Evolutionary conservation across 2,797 vertebrate species (phyloP).

Genomic region (Moxostoma hubbsi): DNA sequence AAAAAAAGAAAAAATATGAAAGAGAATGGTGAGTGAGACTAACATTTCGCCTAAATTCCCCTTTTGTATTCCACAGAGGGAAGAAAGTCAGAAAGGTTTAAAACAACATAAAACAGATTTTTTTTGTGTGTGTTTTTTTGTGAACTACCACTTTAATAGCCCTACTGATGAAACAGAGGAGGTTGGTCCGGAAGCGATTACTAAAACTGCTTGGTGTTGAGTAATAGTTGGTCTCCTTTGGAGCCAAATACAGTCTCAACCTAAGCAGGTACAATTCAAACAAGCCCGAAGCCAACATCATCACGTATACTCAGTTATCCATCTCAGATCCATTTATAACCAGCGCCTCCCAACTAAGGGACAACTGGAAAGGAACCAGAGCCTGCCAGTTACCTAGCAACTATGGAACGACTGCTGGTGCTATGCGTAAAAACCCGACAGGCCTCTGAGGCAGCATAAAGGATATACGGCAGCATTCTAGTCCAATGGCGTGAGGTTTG

Average conservation of each 20-base stretch:
- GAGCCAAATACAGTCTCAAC: constrained; percentile 17
- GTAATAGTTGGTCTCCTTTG: constrained; percentile 1
- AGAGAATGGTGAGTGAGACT: too few species aligned
- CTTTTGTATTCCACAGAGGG: too few species aligned
- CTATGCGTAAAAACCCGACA: constrained; percentile 63
- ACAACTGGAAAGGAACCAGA: constrained; percentile 80
- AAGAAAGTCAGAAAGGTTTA: too few species aligned
- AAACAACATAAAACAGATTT: too few species aligned
- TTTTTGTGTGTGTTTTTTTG: too few species aligned
- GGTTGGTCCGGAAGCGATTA: background rate
- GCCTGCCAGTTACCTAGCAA: constrained; percentile 91
- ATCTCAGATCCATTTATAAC: constrained; percentile 57
- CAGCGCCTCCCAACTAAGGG: constrained; percentile 52
- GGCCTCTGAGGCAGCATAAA: constrained; percentile 50
- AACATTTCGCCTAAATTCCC: too few species aligned
- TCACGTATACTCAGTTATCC: constrained; percentile 43
- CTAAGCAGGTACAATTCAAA: constrained; percentile 10
- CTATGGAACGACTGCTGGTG: constrained; percentile 78
- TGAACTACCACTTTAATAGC: too few species aligned
- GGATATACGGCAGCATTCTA: constrained; percentile 42
- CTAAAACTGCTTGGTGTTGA: background rate
- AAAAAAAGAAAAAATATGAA: too few species aligned
- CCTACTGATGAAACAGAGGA: background rate
- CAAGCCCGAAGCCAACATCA: constrained; percentile 21
- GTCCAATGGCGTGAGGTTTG: constrained; percentile 15